phyloP scores from a whole-genome alignment of 2,797 vertebrate genomes.

The Alca torda region DNA sequence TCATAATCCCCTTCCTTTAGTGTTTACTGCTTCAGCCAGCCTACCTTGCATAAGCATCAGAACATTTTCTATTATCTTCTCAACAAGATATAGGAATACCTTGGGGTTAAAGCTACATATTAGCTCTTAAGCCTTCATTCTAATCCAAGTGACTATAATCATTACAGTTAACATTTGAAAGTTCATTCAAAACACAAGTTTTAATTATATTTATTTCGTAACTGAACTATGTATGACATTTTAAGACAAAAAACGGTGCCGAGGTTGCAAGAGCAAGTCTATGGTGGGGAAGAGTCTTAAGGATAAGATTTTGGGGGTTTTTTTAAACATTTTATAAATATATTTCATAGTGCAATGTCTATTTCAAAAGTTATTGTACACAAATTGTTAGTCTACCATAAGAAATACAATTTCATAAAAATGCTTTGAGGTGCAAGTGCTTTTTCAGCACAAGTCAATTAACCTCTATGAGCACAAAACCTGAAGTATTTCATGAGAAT shows the following conservation, averaged over 20 bases:
- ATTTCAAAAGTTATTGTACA: not conserved
- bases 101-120: constrained; percentile 22
- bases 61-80: constrained; percentile 37
- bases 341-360: not conserved
- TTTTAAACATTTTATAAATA: not conserved
- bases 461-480: not conserved
- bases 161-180: constrained; percentile 1
- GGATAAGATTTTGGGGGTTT: not conserved
- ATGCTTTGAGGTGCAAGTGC: not conserved
- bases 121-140: constrained; percentile 13
- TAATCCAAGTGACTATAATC: constrained; percentile 16
- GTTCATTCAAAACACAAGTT: not conserved
- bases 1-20: constrained; percentile 51
- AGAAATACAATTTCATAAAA: not conserved
- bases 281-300: not conserved
- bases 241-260: not conserved
- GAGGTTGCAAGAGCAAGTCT: not conserved
- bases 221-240: not conserved
- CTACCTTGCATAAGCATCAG: constrained; percentile 34
- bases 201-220: not conserved
- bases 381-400: not conserved
- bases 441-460: not conserved
- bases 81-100: constrained; percentile 44
- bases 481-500: not conserved
- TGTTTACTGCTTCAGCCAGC: constrained; percentile 26